phyloP scores from a whole-genome alignment of 1,140 invertebrate species.

The Druon quercuslanigerum region DNA sequence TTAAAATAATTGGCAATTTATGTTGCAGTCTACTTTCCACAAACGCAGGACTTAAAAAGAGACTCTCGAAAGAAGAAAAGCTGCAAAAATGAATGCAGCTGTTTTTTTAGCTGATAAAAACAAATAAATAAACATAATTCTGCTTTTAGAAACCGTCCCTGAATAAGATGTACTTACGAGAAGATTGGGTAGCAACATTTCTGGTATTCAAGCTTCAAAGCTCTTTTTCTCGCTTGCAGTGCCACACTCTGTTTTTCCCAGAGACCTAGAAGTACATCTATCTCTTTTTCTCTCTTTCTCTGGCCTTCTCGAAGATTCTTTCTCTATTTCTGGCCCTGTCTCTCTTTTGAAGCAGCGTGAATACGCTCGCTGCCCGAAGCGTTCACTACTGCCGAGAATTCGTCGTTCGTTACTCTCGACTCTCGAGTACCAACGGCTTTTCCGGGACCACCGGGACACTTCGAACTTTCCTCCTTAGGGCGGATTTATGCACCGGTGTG shows the following conservation, averaged over 20 bases:
- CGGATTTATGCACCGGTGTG: neutral
- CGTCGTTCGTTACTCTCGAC: conserved; percentile 32
- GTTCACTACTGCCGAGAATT: conserved; percentile 30
- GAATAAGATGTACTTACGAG: neutral
- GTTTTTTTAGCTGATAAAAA: no score
- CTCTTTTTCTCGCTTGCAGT: conserved; percentile 8
- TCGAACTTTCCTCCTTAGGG: conserved; percentile 14
- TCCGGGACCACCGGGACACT: conserved; percentile 28
- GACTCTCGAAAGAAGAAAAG: no score
- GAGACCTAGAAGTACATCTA: neutral
- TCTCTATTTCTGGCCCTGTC: neutral
- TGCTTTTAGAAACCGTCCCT: neutral
- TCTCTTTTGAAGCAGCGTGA: conserved; percentile 28
- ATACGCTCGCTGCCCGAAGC: conserved; percentile 33
- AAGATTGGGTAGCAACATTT: neutral
- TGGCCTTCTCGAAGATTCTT: neutral
- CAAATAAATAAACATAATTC: neutral
- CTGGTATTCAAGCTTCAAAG: conserved; percentile 5
- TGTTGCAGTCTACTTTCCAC: no score
- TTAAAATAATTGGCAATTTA: no score
- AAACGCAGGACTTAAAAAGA: no score
- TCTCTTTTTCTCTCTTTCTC: neutral
- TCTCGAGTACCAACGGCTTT: conserved; percentile 21
- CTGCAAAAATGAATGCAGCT: no score
- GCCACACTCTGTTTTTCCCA: neutral